Evolutionary conservation across 2,113 vertebrate genomes (phyloP), one percentile per base, ranked within the genome.

Genomic region (Archilochus colubris): DNA sequence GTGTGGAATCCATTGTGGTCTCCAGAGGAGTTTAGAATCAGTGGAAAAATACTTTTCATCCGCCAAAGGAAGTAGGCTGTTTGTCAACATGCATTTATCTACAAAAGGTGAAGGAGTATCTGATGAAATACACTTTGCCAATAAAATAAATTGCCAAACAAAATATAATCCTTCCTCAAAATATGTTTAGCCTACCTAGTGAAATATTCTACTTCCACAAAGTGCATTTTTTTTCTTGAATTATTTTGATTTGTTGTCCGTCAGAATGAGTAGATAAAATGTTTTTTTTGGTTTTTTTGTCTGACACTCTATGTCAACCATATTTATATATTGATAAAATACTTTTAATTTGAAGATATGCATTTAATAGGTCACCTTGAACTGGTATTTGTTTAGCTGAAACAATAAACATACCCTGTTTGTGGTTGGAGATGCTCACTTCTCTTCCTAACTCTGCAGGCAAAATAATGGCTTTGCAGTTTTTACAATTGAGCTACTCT

Each of bases 91-190:
- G 91, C 96, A 98, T 98, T 98, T 98, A 96, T 98, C 97, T 97
- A 94, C 96, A 95, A 95, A 98, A 98, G 96, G 94, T 21, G 57
- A 96, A 96, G 96, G 96, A 97, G 82, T 97, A 97, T 97, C 96
- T 97, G 97, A 97, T 97, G 97, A 97, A 97, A 97, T 98, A 97
- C 57, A 66, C 96, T 98, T 97, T 98, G 97, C 97, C 98, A 98
- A 97, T 98, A 97, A 98, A 98, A 98, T 96, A 97, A 98, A 98
- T 98, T 97, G 97, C 97, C 97, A 97, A 98, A 95, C 94, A 97
- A 97, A 98, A 97, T 97, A 92, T 97, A 97, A 98, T 98, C 94
- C 97, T 97, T 97, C 96, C 96, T 97, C 95, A 93, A 96, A 97
- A 97, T 93, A 83, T 53, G 21, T 97, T 98, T 97, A 97, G 94